Base-by-base conservation (phyloP, 1,140 invertebrate genomes). In the Euura lappo region DNA sequence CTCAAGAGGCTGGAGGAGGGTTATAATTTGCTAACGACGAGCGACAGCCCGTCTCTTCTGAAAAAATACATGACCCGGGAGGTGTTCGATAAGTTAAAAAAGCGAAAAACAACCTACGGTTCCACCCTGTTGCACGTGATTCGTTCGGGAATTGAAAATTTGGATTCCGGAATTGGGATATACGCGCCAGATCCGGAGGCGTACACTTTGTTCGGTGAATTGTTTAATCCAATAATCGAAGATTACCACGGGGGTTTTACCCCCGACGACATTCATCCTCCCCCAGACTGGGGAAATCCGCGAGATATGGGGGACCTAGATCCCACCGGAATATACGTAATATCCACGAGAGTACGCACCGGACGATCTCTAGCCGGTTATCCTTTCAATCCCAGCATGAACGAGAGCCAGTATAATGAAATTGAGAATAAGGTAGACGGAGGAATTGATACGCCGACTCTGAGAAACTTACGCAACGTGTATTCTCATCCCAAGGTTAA, bases 221-320 rank as follows among this genome's bases (percentile, higher is more conserved):
- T 96, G 7, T 96, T 96, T 79, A 91, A 95, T 83, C 92, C 93
- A 7, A 91, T 95, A 80, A 95, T 96, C 80, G 89, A 93, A 75
- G 93, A 94, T 71, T 95, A 94, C 81, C 94, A 95, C 79, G 85
- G 79, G 4, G 90, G 91, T 67, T 91, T 93, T 81, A 90, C 90
- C 70, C 84, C 89, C 44, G 89, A 88, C 2, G 89, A 91, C 77
- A 88, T 90, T 71, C 94, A 95, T 81, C 93, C 93, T 0, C 76
- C 87, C 4, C 79, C 87, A 3, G 90, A 95, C 83, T 95, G 93
- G 85, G 94, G 94, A 72, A 90, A 94, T 77, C 83, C 90, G 3
- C 88, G 89, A 71, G 86, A 88, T 68, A 87, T 96, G 11, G 90
- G 91, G 42, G 91, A 95, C 80, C 84, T 96, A 45, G 94, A 96